phyloP scores from a whole-genome alignment of 1,140 invertebrate species.

The Cryptotermes secundus region DNA sequence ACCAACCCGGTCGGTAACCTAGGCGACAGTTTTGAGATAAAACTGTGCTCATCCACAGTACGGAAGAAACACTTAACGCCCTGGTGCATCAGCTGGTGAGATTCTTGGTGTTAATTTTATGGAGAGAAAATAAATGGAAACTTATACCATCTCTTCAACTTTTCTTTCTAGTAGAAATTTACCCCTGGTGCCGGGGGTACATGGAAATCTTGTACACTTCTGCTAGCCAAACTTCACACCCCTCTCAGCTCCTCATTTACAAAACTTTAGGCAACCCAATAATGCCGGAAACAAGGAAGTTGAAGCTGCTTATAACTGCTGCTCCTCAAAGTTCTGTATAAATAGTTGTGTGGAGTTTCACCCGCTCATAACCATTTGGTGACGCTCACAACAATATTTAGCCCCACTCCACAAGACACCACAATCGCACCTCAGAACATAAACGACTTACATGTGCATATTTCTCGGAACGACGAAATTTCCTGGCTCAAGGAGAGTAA shows the following conservation, averaged over 20 bases:
- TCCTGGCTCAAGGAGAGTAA: too few relatives aligned
- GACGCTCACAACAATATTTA: slow-evolving; percentile 4
- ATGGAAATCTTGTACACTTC: neutral
- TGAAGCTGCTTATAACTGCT: slow-evolving; percentile 4
- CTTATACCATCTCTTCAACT: neutral
- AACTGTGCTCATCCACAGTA: too few relatives aligned
- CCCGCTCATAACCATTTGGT: neutral
- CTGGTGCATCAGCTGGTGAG: neutral
- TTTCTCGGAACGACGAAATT: too few relatives aligned
- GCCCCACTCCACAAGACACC: neutral
- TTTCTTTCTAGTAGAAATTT: neutral
- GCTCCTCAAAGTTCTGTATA: neutral
- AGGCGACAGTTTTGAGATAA: too few relatives aligned
- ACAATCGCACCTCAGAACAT: neutral
- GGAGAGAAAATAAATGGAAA: neutral
- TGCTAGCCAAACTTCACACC: neutral
- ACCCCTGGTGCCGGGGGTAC: neutral
- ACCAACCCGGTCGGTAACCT: too few relatives aligned
- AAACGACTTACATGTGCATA: neutral
- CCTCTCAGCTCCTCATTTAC: neutral
- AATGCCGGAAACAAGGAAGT: slow-evolving; percentile 15
- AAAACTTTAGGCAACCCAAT: slow-evolving; percentile 13
- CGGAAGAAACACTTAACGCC: neutral
- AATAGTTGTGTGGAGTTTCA: slow-evolving; percentile 3
- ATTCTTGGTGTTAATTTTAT: neutral